A percentile compares a stretch with the other conserved stretches of the same genome.
Conservation (phyloP, 2,113 vertebrate genomes). For the Calidris pugnax region DNA sequence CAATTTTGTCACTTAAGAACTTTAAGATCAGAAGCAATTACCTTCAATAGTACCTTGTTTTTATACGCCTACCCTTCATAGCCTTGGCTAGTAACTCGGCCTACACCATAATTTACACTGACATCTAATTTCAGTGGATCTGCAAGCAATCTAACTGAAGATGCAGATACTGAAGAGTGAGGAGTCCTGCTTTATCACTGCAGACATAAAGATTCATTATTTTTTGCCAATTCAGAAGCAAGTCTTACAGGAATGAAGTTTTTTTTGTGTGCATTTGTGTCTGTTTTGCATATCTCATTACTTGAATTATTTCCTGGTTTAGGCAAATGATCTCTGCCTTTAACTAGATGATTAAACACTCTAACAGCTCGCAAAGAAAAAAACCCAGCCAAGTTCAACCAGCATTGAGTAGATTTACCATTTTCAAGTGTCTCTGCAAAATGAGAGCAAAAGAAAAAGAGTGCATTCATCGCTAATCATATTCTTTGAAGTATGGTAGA, state of each 20-base stretch:
- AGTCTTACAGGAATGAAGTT: constrained; percentile 55
- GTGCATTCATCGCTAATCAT: constrained; percentile 42
- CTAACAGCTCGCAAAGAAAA: constrained; percentile 25
- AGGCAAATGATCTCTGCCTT: constrained; percentile 64
- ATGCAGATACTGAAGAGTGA: constrained; percentile 76
- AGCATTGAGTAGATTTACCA: constrained; percentile 26
- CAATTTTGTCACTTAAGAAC: constrained; percentile 84
- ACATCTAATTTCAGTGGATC: constrained; percentile 92
- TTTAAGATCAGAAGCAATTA: constrained; percentile 88
- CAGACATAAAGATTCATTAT: constrained; percentile 79
- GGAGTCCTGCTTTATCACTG: constrained; percentile 76
- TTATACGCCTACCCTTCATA: constrained; percentile 79
- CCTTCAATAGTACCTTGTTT: constrained; percentile 82
- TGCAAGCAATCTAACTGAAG: constrained; percentile 82
- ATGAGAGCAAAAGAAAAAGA: constrained; percentile 19
- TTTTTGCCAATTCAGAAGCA: constrained; percentile 72
- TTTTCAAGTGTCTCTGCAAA: constrained; percentile 43
- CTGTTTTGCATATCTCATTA: constrained; percentile 75
- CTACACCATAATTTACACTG: constrained; percentile 89
- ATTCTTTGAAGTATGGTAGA: constrained; percentile 50
- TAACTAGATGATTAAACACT: constrained; percentile 71
- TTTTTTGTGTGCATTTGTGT: neutral
- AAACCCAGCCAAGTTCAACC: neutral
- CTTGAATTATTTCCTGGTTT: constrained; percentile 73
- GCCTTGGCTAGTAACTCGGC: constrained; percentile 75